phyloP scores from a whole-genome alignment of 2,888 invertebrate species.

The Noctua janthe region DNA sequence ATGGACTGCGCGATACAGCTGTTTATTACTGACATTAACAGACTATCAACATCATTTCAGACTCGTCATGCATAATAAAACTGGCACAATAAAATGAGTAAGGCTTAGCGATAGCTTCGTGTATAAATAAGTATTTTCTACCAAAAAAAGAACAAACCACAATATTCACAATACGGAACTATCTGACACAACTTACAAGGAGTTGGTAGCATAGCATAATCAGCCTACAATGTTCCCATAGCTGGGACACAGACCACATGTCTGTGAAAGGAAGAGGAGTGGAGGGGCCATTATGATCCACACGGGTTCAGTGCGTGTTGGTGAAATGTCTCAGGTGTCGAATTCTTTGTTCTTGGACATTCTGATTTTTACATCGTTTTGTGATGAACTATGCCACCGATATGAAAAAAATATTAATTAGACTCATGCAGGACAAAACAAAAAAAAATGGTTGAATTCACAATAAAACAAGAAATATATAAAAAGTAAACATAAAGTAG shows the following conservation, averaged over 20 bases:
- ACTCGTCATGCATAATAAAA: neutral
- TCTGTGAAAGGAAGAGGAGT: neutral
- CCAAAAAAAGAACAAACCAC: neutral
- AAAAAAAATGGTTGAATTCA: too few species aligned
- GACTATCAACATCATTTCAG: conserved; percentile 1
- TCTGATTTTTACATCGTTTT: neutral
- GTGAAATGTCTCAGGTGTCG: neutral
- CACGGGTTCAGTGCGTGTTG: neutral
- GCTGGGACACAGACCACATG: neutral
- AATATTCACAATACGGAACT: neutral
- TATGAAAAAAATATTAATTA: neutral
- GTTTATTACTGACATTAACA: conserved; percentile 15
- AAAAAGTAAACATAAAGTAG: too few species aligned
- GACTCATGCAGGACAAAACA: too few species aligned
- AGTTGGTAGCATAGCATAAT: neutral
- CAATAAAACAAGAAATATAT: too few species aligned
- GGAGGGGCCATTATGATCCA: neutral
- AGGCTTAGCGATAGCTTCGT: neutral
- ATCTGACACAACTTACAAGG: neutral
- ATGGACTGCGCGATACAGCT: neutral
- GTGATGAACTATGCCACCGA: neutral
- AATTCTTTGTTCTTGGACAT: neutral
- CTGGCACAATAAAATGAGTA: neutral
- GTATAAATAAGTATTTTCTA: neutral
- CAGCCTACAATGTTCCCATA: neutral